Conservation (phyloP, 2,113 vertebrate genomes). For the Thoracochromis brauschi region DNA sequence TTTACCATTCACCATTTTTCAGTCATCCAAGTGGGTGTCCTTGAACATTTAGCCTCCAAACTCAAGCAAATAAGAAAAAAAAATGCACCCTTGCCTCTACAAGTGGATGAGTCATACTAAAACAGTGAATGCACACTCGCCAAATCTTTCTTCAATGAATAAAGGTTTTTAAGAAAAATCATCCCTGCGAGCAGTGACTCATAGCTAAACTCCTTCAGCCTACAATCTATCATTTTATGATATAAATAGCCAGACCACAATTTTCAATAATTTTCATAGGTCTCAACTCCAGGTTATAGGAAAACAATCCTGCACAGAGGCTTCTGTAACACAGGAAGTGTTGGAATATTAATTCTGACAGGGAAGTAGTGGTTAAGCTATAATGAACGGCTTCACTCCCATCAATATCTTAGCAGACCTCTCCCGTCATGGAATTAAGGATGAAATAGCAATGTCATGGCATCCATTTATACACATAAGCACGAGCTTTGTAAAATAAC, state of each 20-base stretch:
- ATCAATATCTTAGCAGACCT: background rate
- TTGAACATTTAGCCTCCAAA: background rate
- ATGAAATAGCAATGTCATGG: background rate
- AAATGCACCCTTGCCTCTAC: background rate
- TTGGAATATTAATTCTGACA: conserved; percentile 10
- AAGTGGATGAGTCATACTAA: conserved; percentile 1
- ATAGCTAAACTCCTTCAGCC: background rate
- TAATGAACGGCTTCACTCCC: background rate
- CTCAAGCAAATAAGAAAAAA: background rate
- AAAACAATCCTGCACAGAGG: background rate
- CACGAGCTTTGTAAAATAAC: background rate
- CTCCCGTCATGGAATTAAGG: background rate
- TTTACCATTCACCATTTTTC: background rate
- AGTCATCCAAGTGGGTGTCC: background rate
- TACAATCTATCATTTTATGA: background rate
- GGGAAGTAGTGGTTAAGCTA: background rate
- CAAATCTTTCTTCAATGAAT: conserved; percentile 6
- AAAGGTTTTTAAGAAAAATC: conserved; percentile 22
- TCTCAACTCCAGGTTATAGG: background rate
- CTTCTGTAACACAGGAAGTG: conserved; percentile 1
- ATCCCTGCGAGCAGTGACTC: conserved; percentile 17
- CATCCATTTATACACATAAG: background rate
- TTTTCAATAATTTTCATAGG: conserved; percentile 16
- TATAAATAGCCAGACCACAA: conserved; percentile 27
- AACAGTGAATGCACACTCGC: background rate